These are phyloP conservation scores for Pempheris klunzingeri DNA, from an alignment of 2,797 vertebrate genomes.

Conservation along the genomic window DNA sequence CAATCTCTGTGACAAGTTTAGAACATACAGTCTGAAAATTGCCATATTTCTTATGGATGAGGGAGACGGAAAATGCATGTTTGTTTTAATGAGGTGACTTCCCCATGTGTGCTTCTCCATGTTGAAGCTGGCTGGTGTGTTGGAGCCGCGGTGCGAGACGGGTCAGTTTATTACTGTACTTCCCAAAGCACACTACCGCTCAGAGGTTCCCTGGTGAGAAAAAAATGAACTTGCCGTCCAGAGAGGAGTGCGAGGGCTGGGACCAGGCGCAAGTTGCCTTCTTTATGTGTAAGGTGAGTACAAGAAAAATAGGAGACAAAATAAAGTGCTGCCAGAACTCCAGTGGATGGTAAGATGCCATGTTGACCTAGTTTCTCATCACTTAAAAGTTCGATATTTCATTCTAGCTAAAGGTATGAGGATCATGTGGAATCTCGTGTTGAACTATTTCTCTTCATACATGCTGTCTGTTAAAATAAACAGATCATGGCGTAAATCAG, in stretches of 20 bases:
- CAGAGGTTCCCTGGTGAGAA: constrained; percentile 58
- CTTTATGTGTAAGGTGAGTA: constrained; percentile 87
- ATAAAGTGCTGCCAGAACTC: background rate
- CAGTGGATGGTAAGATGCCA: background rate
- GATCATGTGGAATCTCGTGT: background rate
- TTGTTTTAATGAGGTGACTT: constrained; percentile 66
- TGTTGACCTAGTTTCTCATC: constrained; percentile 4
- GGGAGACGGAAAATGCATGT: background rate
- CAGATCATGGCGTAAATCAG: constrained; percentile 3
- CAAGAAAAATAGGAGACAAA: background rate
- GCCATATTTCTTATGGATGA: constrained; percentile 32
- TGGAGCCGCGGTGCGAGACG: constrained; percentile 27
- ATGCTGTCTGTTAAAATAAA: background rate
- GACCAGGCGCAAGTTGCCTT: constrained; percentile 83
- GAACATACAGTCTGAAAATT: constrained; percentile 18
- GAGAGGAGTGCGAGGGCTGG: constrained; percentile 89
- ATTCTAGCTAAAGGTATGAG: background rate
- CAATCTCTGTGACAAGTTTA: background rate
- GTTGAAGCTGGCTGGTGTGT: constrained; percentile 36
- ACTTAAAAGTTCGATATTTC: constrained; percentile 9
- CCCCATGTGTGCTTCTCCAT: constrained; percentile 34
- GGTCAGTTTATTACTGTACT: constrained; percentile 60
- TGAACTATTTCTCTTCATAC: background rate
- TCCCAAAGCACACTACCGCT: constrained; percentile 29
- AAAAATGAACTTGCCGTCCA: constrained; percentile 87